Base-by-base conservation (phyloP, 2,113 vertebrate species). In the Rhabdornis inornatus region DNA sequence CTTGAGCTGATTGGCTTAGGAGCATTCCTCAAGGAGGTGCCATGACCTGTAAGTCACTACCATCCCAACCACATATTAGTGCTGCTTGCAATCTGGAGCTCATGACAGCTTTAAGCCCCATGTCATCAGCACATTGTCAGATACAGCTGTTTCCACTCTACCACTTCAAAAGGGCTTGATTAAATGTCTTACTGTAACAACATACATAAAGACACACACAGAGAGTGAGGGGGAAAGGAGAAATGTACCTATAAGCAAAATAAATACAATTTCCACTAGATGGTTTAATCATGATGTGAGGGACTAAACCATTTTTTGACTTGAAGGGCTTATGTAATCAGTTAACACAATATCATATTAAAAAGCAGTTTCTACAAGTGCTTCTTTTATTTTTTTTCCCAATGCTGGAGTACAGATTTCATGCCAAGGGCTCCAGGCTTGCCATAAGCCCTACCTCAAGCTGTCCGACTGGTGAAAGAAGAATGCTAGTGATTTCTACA, bases 111-210 rank as follows among this genome's bases (percentile, higher is more conserved):
- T 92, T 96, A 97, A 96, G 65, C 90, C 93, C 79, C 89, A 23
- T 96, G 86, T 96, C 94, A 92, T 96, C 49, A 35, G 69, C 92
- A 96, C 89, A n/a, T 90, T 97, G 93, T 96, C 94, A 95, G 89
- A 90, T 96, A 72, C 96, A 97, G 97, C 93, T 97, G 84, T 96
- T 97, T 97, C 97, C 94, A 96, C 96, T 97, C 95, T 89, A 68
- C 71, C 92, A 96, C 96, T 96, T 97, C 96, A 97, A 96, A 97
- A 92, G 80, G 84, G 19, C 96, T 96, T 97, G 95, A 97, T 97
- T 97, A 95, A 96, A 96, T 97, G 89, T 95, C 93, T 95, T 95
- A 92, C 83, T 95, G 82, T 94, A 94, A 97, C 86, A 95, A 93
- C 87, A 95, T 92, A 93, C 63, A 76, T 91, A 85, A 92, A 94